Evolutionary conservation across 2,113 vertebrate genomes (phyloP).

Genomic region (Archilochus colubris): DNA sequence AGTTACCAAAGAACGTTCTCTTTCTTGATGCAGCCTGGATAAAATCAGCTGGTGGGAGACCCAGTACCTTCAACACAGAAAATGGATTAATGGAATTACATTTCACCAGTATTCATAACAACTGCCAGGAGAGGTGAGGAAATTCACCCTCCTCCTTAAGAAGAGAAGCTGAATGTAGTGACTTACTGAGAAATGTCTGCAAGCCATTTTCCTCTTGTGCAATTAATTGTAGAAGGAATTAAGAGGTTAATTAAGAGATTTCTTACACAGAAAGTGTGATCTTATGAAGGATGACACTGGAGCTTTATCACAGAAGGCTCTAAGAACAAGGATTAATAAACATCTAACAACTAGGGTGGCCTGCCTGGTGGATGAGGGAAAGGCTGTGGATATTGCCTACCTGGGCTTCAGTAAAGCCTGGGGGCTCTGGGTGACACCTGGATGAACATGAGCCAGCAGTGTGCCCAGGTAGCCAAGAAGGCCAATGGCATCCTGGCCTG

Average conservation of each 20-base stretch:
- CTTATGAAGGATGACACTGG: background rate
- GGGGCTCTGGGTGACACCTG: too few species aligned
- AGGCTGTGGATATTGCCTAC: too few species aligned
- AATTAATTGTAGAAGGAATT: background rate
- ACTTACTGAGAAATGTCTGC: background rate
- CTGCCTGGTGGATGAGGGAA: too few species aligned
- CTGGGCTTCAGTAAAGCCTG: too few species aligned
- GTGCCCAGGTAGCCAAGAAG: too few species aligned
- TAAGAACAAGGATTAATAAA: background rate
- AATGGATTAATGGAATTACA: background rate
- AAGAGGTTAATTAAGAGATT: background rate
- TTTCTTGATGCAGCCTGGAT: slow-evolving; percentile 87
- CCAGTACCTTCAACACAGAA: slow-evolving; percentile 82
- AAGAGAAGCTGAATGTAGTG: background rate
- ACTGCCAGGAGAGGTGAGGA: background rate
- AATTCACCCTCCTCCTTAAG: background rate
- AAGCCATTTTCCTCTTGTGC: background rate
- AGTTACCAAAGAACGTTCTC: slow-evolving; percentile 89
- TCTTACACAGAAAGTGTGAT: background rate
- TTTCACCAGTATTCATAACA: background rate
- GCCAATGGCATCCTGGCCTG: too few species aligned
- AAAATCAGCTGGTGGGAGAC: slow-evolving; percentile 87
- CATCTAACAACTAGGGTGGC: too few species aligned
- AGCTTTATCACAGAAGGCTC: background rate
- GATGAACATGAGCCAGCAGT: too few species aligned